Evolutionary conservation across 2,797 vertebrate species (phyloP), one percentile per base, ranked within the genome.

Genomic region (Eulemur albifrons): DNA sequence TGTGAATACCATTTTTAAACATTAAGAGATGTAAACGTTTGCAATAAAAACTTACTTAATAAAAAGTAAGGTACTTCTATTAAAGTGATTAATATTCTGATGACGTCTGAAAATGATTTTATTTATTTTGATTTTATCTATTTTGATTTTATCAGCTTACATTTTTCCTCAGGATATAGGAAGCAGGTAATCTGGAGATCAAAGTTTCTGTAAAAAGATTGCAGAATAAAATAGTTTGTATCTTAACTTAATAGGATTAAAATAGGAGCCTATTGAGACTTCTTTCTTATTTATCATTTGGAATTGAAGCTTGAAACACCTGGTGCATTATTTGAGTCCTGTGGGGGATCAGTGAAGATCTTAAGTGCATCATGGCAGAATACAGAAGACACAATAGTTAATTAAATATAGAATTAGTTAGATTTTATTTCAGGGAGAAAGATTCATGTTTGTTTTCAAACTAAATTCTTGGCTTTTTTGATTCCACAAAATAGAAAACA

Each of bases 381-480:
- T 45, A 45, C 2, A 54, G 73, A 92, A 88, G 70, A n/a, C 43
- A 63, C 9, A 83, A 25, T 57, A 20, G 54, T 8, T 57, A 54
- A 69, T 86, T 90, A 92, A 89, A 38, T 81, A 7, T 76, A 72
- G 70, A 81, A 90, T 88, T 89, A 30, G 15, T 88, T 80, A 65
- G 10, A 79, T 61, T 94, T 73, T 79, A 82, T 81, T 32, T 87
- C 50, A 90, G 18, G 17, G n/a, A 70, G 43, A 83, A 61, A 86
- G 50, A 90, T 43, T 92, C n/a, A 52, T 91, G 52, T 95, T 91
- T 96, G 59, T 96, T 96, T 96, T 91, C 82, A 87, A 79, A 72
- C 63, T 59, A 38, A 81, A 67, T 79, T 85, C 11, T 94, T 89
- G 80, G 75, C 82, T 75, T 82, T n/a, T 75, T 80, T 89, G 59